These are phyloP conservation scores for Matsumyia berberina DNA, from an alignment of 2,888 invertebrate genomes.

Conservation along the genomic window DNA sequence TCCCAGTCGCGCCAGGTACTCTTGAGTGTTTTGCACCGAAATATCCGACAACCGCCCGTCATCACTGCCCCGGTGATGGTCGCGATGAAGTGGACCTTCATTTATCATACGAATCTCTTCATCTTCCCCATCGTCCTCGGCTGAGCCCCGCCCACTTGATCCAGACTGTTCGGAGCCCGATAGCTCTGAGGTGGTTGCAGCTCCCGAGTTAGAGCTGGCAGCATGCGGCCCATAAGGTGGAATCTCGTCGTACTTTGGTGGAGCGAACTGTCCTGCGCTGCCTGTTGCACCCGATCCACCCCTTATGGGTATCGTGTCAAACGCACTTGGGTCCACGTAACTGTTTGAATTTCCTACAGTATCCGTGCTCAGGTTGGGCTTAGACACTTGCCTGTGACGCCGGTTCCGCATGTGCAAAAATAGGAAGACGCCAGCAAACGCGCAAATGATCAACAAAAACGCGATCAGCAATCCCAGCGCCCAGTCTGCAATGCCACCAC, in stretches of 20 bases:
- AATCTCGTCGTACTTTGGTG: conserved; percentile 96
- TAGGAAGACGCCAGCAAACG: conserved; percentile 93
- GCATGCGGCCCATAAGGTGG: conserved; percentile 93
- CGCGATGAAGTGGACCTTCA: conserved; percentile 93
- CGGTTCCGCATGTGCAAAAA: conserved; percentile 91
- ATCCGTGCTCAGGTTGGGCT: conserved; percentile 90
- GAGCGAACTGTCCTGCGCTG: conserved; percentile 90
- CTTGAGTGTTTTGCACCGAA: conserved; percentile 97
- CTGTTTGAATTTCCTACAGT: conserved; percentile 92
- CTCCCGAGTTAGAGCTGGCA: conserved; percentile 91
- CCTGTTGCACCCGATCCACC: conserved; percentile 83
- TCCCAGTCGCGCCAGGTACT: conserved; percentile 96
- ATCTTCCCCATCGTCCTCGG: conserved; percentile 97
- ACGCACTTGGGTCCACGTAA: conserved; percentile 94
- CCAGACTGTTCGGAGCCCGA: conserved; percentile 98
- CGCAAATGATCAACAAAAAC: conserved; percentile 91
- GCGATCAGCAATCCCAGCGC: conserved; percentile 93
- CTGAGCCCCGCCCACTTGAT: conserved; percentile 97
- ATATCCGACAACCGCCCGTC: conserved; percentile 94
- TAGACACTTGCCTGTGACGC: conserved; percentile 91
- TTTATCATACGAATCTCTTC: conserved; percentile 99
- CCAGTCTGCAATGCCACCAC: conserved; percentile 92
- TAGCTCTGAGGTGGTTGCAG: conserved; percentile 94
- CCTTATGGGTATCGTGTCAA: conserved; percentile 94
- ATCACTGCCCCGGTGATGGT: conserved; percentile 86